These are phyloP conservation scores for Lithophane socia DNA, from an alignment of 2,888 invertebrate genomes.

Conservation along the genomic window DNA sequence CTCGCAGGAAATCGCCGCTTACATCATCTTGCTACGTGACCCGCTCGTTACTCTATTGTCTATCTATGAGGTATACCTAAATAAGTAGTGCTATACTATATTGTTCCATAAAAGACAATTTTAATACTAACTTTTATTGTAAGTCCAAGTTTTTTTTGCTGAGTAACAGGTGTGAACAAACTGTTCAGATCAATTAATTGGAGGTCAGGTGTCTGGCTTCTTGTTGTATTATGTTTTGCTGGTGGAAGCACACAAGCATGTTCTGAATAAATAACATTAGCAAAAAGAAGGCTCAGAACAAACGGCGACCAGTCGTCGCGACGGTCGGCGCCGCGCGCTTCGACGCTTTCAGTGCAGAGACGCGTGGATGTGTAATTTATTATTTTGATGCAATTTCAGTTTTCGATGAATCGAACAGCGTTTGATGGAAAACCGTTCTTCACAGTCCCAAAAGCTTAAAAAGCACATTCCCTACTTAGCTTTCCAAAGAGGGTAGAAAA, in stretches of 20 bases:
- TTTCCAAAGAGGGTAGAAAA: not conserved
- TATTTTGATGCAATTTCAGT: slow-evolving; percentile 4
- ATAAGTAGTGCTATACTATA: slow-evolving; percentile 56
- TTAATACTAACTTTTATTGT: slow-evolving; percentile 33
- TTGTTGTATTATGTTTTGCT: slow-evolving; percentile 19
- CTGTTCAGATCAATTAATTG: slow-evolving; percentile 13
- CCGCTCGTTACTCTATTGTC: slow-evolving; percentile 76
- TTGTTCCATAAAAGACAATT: slow-evolving; percentile 53
- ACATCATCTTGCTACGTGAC: slow-evolving; percentile 85
- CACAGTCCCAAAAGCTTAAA: not conserved
- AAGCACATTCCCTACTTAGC: not conserved
- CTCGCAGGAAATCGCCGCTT: slow-evolving; percentile 87
- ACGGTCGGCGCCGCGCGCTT: slow-evolving; percentile 32
- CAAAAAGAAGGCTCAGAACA: slow-evolving; percentile 54
- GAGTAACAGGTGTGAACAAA: slow-evolving; percentile 14
- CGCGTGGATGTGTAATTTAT: slow-evolving; percentile 32
- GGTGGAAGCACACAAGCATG: slow-evolving; percentile 17
- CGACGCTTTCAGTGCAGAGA: slow-evolving; percentile 28
- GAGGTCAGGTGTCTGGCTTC: not conserved
- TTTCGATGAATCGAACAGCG: not conserved
- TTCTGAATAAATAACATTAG: slow-evolving; percentile 39
- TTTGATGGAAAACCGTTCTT: not conserved
- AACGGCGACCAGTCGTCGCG: slow-evolving; percentile 55
- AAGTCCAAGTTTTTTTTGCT: slow-evolving; percentile 18
- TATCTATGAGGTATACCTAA: slow-evolving; percentile 63